A percentile compares a stretch with the other conserved stretches of the same genome.
Conservation (phyloP, 2,113 vertebrate species). For the Grammomys surdaster region DNA sequence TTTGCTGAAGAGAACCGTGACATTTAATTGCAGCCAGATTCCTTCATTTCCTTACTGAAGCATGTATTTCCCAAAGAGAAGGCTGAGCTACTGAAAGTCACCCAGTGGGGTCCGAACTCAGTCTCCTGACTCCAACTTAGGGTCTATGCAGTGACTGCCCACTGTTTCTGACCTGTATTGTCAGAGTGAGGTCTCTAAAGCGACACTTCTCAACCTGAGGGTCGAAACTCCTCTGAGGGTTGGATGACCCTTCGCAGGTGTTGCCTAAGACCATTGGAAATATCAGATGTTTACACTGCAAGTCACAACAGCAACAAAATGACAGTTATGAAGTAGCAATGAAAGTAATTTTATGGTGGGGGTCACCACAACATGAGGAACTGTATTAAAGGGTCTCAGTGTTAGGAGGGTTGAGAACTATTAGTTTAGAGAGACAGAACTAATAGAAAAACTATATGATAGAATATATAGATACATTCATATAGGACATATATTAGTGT, state of each 20-base stretch:
- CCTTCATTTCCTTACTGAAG: conserved; percentile 31
- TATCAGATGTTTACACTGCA: not conserved
- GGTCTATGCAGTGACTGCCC: not conserved
- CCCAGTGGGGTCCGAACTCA: not conserved
- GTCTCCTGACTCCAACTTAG: not conserved
- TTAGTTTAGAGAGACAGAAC: not conserved
- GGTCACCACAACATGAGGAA: not conserved
- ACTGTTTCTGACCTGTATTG: not conserved
- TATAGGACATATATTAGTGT: too few species aligned
- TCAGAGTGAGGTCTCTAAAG: not conserved
- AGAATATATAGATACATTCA: not conserved
- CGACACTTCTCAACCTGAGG: not conserved
- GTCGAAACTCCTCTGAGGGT: not conserved
- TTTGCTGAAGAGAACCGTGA: conserved; percentile 44
- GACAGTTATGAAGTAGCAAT: not conserved
- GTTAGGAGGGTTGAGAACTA: not conserved
- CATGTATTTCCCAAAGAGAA: not conserved
- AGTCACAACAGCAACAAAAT: not conserved
- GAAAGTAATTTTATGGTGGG: not conserved
- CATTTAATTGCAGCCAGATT: not conserved
- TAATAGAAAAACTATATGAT: not conserved
- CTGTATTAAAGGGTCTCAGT: not conserved
- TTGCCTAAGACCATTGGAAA: not conserved
- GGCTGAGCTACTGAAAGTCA: not conserved
- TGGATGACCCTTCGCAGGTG: not conserved